Conservation (phyloP, 2,888 invertebrate species). For the Megastigmus dorsalis region DNA sequence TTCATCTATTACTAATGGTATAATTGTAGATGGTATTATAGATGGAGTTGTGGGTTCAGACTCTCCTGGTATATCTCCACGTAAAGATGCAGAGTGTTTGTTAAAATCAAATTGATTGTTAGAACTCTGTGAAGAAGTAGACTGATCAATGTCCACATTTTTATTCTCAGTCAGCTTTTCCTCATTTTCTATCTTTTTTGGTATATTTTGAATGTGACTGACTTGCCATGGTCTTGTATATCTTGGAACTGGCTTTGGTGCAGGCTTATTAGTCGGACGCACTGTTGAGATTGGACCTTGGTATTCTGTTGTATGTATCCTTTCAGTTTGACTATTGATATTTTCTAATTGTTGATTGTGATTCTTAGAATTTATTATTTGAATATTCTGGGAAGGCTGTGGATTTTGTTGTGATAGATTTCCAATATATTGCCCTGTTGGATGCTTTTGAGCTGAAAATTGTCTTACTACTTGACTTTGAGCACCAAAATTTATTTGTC, state of each 20-base stretch:
- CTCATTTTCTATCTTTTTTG: conserved; percentile 48
- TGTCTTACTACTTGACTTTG: conserved; percentile 20
- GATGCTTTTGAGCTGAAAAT: conserved; percentile 26
- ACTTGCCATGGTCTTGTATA: conserved; percentile 48
- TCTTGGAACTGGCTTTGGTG: conserved; percentile 33
- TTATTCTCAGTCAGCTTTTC: neutral
- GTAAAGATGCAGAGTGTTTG: neutral
- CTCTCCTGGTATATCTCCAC: conserved; percentile 40
- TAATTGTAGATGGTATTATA: neutral
- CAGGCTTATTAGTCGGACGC: conserved; percentile 11
- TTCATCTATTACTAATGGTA: neutral
- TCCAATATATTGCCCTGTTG: conserved; percentile 56
- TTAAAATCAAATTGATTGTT: neutral
- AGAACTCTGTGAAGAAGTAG: conserved; percentile 1
- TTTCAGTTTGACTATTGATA: conserved; percentile 6
- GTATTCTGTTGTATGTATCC: neutral
- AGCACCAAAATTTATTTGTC: conserved; percentile 24
- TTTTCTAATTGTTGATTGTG: conserved; percentile 2
- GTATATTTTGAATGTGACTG: conserved; percentile 17
- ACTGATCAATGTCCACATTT: neutral
- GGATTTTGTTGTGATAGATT: conserved; percentile 62
- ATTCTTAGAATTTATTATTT: neutral
- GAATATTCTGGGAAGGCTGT: conserved; percentile 37
- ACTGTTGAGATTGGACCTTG: conserved; percentile 3
- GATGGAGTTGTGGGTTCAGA: conserved; percentile 21